Evolutionary conservation across 2,113 vertebrate species (phyloP), one percentile per base, ranked within the genome.

Genomic region (Plecturocebus donacophilus): DNA sequence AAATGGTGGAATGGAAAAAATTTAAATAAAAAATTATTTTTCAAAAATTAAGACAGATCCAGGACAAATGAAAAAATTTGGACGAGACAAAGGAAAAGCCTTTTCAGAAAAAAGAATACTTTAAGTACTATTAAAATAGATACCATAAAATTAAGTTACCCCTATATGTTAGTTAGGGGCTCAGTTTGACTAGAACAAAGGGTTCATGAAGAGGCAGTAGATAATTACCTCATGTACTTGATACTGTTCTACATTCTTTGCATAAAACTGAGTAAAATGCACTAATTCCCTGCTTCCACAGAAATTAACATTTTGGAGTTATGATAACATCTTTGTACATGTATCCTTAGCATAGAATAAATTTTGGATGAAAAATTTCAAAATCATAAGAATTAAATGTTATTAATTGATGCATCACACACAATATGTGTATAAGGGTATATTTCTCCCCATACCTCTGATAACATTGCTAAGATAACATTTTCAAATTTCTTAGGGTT

Each of bases 111-210:
- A 73, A 17, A 87, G 38, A 75, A 80, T 47, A 76, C 61, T 88
- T 91, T 40, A 96, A 70, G 23, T 75, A 68, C 68, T 80, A 76
- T 87, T 91, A 32, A 87, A 93, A 85, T 38, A 66, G 20, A 70
- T 9, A 52, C 40, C 83, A 91, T n/a, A 68, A 32, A 82, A 56
- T 87, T 52, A 87, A 84, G 5, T 80, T 47, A 82, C 35, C 30
- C 82, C 83, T 82, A 8, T 58, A 40, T 35, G 54, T n/a, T 90
- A 8, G 0, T 84, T 87, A 92, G 27, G 5, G 19, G 3, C 3
- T 94, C 85, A 77, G 27, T 40, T 87, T 54, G 16, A 19, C 35
- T 52, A 9, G 27, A 88, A 56, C 30, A 81, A 95, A 90, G 8
- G 4, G 6, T 90, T n/a, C 47, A 64, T 47, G 6, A 64, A 75